Percentiles rank a stretch among this genome's conserved stretches.
phyloP scores from a whole-genome alignment of 2,113 vertebrate genomes.

The Saccopteryx leptura region DNA sequence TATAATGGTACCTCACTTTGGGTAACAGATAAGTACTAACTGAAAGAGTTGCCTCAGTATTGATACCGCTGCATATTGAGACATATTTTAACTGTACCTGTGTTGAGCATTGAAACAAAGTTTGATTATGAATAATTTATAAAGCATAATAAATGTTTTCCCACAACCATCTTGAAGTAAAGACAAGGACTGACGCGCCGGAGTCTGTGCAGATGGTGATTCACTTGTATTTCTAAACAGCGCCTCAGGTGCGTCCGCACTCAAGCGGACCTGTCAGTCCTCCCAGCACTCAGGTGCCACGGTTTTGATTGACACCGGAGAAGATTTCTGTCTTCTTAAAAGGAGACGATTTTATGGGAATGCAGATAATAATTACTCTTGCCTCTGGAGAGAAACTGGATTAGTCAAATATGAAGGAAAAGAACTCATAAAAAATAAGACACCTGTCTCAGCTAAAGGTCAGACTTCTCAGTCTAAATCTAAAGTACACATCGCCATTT shows the following conservation, averaged over 20 bases:
- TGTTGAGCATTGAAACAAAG: constrained; percentile 44
- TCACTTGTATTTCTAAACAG: constrained; percentile 58
- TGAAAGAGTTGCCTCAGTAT: neutral
- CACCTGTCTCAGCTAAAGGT: constrained; percentile 19
- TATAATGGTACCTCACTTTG: neutral
- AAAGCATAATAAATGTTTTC: constrained; percentile 55
- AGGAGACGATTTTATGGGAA: constrained; percentile 69
- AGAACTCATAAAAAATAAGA: constrained; percentile 68
- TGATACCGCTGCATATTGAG: neutral
- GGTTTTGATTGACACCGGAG: constrained; percentile 74
- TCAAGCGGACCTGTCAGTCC: constrained; percentile 49
- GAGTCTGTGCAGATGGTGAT: neutral
- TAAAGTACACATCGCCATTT: constrained; percentile 29
- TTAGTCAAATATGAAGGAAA: constrained; percentile 68
- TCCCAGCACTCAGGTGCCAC: constrained; percentile 42
- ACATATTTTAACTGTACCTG: constrained; percentile 34
- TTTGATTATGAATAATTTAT: constrained; percentile 66
- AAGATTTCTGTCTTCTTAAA: constrained; percentile 67
- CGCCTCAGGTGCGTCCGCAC: neutral
- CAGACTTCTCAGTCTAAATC: constrained; percentile 46
- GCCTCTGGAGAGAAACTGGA: constrained; percentile 36
- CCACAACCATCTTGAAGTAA: constrained; percentile 41
- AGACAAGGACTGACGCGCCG: constrained; percentile 25
- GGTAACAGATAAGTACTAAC: neutral
- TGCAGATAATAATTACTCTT: constrained; percentile 66